Conservation (phyloP, 2,113 vertebrate species). For the Danionella cerebrum region DNA sequence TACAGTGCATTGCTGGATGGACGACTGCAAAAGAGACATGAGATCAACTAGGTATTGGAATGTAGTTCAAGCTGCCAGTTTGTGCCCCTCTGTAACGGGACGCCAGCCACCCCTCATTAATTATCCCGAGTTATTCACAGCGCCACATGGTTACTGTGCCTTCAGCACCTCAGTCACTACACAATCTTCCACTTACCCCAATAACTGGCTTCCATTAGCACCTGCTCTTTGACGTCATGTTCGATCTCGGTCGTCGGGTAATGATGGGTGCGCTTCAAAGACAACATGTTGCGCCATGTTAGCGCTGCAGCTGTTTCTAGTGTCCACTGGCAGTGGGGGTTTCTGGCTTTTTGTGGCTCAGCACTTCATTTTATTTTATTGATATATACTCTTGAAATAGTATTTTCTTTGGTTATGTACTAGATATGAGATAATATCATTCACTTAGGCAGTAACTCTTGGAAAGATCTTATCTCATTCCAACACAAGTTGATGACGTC, state of each 20-base stretch:
- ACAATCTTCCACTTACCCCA: constrained; percentile 39
- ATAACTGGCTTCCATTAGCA: constrained; percentile 55
- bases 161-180: constrained; percentile 36
- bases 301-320: constrained; percentile 13
- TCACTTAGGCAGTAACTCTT: too few relatives aligned
- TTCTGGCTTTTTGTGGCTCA: too few relatives aligned
- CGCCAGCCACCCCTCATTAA: constrained; percentile 55
- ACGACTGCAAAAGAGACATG: not conserved
- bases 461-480: too few relatives aligned
- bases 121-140: constrained; percentile 53
- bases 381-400: too few relatives aligned
- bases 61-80: constrained; percentile 33
- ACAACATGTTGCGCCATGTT: not conserved
- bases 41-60: constrained; percentile 18
- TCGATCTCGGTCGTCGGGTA: constrained; percentile 52
- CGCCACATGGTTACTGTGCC: constrained; percentile 49
- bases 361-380: too few relatives aligned
- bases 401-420: too few relatives aligned
- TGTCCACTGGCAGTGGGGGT: too few relatives aligned
- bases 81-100: constrained; percentile 55
- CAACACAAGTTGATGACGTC: too few relatives aligned
- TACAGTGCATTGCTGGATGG: not conserved
- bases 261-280: constrained; percentile 28
- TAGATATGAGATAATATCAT: too few relatives aligned
- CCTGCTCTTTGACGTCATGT: constrained; percentile 41